phyloP scores from a whole-genome alignment of 2,888 invertebrate species.

The Sepioteuthis lessoniana region DNA sequence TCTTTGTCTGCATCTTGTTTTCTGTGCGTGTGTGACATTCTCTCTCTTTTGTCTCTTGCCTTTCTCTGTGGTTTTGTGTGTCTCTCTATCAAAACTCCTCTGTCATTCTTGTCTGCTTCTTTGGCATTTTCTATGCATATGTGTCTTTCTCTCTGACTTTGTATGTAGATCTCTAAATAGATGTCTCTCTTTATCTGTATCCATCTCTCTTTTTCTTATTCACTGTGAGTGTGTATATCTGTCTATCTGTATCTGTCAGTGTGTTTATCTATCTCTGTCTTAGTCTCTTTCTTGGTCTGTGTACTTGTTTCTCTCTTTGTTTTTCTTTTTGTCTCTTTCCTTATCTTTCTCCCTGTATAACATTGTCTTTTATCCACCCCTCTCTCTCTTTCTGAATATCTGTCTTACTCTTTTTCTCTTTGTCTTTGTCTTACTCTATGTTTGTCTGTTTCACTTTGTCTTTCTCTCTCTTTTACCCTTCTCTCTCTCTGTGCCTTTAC shows the following conservation, averaged over 20 bases:
- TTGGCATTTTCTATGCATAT: background rate
- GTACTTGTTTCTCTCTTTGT: background rate
- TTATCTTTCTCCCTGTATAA: background rate
- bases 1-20: no score
- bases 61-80: background rate
- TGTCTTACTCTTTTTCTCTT: background rate
- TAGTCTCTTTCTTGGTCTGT: background rate
- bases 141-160: background rate
- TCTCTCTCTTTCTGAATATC: background rate
- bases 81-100: background rate
- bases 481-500: no score
- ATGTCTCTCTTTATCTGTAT: background rate
- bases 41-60: no score
- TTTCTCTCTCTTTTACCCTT: no score
- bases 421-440: background rate
- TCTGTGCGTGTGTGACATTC: rapidly evolving
- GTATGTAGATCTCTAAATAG: no score
- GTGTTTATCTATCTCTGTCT: background rate
- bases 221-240: no score
- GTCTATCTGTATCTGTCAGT: background rate
- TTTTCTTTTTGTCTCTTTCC: background rate
- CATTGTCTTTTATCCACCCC: no score
- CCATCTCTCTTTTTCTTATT: background rate
- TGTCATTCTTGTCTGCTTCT: no score
- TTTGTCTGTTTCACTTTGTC: background rate